Conservation (phyloP, 2,797 vertebrate species). For the Thunnus albacares region DNA sequence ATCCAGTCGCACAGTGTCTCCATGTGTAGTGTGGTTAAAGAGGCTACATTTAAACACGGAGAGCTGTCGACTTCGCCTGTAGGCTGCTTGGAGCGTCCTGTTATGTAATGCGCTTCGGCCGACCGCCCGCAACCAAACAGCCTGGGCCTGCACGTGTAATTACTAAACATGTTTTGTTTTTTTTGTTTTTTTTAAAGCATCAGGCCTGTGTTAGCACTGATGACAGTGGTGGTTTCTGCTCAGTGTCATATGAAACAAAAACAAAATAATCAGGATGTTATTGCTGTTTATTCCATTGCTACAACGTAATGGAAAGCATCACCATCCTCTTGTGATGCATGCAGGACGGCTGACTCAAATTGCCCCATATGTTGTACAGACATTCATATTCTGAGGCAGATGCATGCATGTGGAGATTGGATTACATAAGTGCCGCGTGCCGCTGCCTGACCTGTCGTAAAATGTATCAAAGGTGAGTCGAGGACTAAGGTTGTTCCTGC, state of each 20-base stretch:
- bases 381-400: constrained; percentile 47
- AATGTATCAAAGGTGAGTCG: constrained; percentile 61
- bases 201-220: constrained; percentile 12
- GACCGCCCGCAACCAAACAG: constrained; percentile 61
- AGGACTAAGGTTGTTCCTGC: constrained; percentile 38
- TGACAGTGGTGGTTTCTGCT: background rate
- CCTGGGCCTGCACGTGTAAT: constrained; percentile 66
- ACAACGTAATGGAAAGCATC: constrained; percentile 18
- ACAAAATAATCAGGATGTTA: background rate
- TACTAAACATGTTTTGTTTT: constrained; percentile 41
- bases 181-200: constrained; percentile 8
- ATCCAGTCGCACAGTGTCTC: constrained; percentile 22
- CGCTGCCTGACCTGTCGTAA: constrained; percentile 55
- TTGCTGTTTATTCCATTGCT: background rate
- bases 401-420: constrained; percentile 48
- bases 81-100: constrained; percentile 71
- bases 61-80: constrained; percentile 60
- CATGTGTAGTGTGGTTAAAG: constrained; percentile 44
- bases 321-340: constrained; percentile 14
- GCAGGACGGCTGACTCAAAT: constrained; percentile 20
- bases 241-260: background rate
- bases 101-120: constrained; percentile 79
- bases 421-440: constrained; percentile 69
- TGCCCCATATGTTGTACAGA: constrained; percentile 36
- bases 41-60: constrained; percentile 52